Evolutionary conservation across 2,888 invertebrate species (phyloP), one percentile per base, ranked within the genome.

Genomic region (Zele albiditarsus): DNA sequence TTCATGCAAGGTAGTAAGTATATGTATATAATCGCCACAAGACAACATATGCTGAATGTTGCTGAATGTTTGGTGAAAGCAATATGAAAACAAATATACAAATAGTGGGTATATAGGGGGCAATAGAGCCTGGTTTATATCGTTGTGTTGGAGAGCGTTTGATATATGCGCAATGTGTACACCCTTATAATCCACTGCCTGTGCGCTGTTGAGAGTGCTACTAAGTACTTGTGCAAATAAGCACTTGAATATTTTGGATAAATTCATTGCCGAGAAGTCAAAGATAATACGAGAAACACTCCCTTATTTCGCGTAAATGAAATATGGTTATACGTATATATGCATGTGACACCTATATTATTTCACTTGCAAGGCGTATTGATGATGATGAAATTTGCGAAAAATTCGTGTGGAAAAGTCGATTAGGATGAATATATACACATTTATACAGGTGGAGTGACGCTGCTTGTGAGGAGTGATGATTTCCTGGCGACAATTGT

Each of bases 171-270:
- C 27, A 28, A 67, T 46, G 10, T 25, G 25, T 46, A 14, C 38
- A 33, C 42, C 46, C 67, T 42, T 16, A 57, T 69, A 60, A 68
- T 53, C 66, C 60, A 62, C 68, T 69, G 53, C 49, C 31, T 60
- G 75, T 79, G n/a, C 20, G 8, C 20, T 23, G 8, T 53, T 53
- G 53, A 79, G 78, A 82, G 82, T 82, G 83, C 81, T 82, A 83
- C 82, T 87, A 85, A 87, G 86, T 82, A 84, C 82, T 84, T 82
- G 79, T 84, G 82, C 87, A 87, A 87, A 88, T 84, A 86, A 38
- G 23, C 79, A 79, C 82, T 86, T 83, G 84, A 86, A 87, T 87
- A 86, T 82, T 71, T 31, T 76, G 71, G 63, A 82, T 79, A 84
- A 84, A 84, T 83, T 82, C 76, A 57, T 75, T 77, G 76, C 65